A percentile compares a stretch with the other conserved stretches of the same genome.
Evolutionary conservation across 2,888 invertebrate species (phyloP).

Genomic region (Torymus auratus): DNA sequence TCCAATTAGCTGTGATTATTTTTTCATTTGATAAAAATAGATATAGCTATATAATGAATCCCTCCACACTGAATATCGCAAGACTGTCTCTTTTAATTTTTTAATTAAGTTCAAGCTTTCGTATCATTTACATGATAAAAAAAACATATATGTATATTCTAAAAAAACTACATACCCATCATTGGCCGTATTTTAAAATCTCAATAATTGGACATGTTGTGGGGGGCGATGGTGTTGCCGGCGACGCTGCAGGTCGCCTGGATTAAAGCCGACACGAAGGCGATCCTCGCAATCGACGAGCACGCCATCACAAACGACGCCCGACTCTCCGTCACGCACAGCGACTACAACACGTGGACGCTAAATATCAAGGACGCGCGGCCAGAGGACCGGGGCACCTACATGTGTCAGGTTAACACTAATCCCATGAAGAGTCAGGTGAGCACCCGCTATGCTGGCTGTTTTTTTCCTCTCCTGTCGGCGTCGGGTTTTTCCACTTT

Average conservation of each 20-base stretch:
- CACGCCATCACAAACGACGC: conserved; percentile 96
- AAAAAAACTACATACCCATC: too few relatives aligned
- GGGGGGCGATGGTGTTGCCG: conserved; percentile 17
- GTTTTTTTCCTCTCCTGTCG: not conserved
- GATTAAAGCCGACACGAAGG: conserved; percentile 96
- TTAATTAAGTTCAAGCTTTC: too few relatives aligned
- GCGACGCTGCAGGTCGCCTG: conserved; percentile 87
- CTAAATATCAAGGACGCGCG: conserved; percentile 90
- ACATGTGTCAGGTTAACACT: conserved; percentile 97
- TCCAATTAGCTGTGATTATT: too few relatives aligned
- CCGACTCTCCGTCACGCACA: conserved; percentile 91
- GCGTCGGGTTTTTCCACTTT: not conserved
- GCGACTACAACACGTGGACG: conserved; percentile 95
- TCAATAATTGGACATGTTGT: conserved; percentile 16
- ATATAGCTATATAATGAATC: too few relatives aligned
- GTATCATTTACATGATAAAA: too few relatives aligned
- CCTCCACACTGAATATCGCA: too few relatives aligned
- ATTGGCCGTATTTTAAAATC: conserved; percentile 26
- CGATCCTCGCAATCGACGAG: conserved; percentile 94
- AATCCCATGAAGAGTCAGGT: conserved; percentile 97
- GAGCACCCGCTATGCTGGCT: conserved; percentile 66
- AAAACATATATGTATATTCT: too few relatives aligned
- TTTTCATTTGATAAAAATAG: too few relatives aligned
- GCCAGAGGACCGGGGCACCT: conserved; percentile 91
- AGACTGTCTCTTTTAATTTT: too few relatives aligned